A percentile compares a stretch with the other conserved stretches of the same genome.
Evolutionary conservation across 1,140 invertebrate genomes (phyloP).

Genomic region (Drosophila seguyi): DNA sequence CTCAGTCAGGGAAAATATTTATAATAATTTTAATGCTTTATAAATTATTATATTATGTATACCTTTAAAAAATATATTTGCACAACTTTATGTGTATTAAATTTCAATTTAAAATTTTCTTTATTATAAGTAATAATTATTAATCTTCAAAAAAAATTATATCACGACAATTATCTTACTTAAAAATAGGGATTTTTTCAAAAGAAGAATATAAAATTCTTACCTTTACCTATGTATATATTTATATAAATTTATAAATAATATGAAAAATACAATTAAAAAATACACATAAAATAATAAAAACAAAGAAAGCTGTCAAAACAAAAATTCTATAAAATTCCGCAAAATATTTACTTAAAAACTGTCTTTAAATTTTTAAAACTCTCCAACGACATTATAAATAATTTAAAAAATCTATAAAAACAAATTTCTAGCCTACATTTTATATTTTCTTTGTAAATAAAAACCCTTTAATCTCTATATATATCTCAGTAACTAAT

Average conservation of each 20-base stretch:
- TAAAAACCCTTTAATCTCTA: not conserved
- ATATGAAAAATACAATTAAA: too few species aligned
- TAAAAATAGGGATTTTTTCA: not conserved
- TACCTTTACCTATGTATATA: not conserved
- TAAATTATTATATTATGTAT: too few species aligned
- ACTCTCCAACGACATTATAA: not conserved
- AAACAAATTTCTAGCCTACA: too few species aligned
- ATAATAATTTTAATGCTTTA: too few species aligned
- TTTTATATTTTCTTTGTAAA: too few species aligned
- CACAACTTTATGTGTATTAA: not conserved
- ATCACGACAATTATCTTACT: not conserved
- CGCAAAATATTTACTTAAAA: not conserved
- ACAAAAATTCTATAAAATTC: not conserved
- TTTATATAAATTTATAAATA: not conserved
- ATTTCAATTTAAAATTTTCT: not conserved
- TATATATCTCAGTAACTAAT: not conserved
- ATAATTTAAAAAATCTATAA: too few species aligned
- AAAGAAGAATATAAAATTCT: not conserved
- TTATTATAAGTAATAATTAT: not conserved
- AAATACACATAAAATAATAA: not conserved
- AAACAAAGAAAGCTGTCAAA: too few species aligned
- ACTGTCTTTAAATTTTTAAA: not conserved
- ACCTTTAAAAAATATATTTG: not conserved
- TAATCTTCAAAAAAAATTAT: not conserved
- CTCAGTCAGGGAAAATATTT: not conserved